Evolutionary conservation across 2,797 vertebrate genomes (phyloP), one percentile per base, ranked within the genome.

Genomic region (Chaenodraco wilsoni): DNA sequence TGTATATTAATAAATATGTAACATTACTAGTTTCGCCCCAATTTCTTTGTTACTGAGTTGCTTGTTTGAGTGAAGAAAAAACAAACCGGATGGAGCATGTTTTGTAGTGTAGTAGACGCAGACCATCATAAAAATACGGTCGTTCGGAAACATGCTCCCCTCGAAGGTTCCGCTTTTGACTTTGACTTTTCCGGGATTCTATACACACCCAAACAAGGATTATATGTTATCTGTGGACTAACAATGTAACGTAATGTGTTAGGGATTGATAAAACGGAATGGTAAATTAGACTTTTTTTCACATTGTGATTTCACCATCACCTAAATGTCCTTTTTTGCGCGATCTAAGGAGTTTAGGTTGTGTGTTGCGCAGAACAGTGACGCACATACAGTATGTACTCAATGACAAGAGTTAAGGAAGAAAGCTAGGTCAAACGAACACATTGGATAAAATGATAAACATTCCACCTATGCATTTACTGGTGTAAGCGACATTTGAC

Each of bases 41-140:
- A 61, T 17, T 41, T 54, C 0, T 50, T 21, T 43, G 1, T 8
- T 0, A 14, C 10, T 13, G 0, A 43, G 2, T 19, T 21, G 14
- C 2, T 21, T 52, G 3, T 8, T 17, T 2, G 10, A 44, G 17
- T 37, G 2, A n/a, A 16, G 2, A 5, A 8, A 2, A 23, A 16
- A 16, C 3, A 10, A 44, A 54, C 21, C 5, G 9, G 5, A 37
- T 1, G 2, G 19, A 11, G 0, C 0, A 5, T 12, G 2, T 58
- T 45, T 46, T 11, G 9, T 1, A 7, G 0, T 1, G 58, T 0
- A 45, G 46, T 0, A 45, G 46, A 2, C 8, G 1, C 5, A 33
- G 83, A 88, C 55, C 86, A 0, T 55, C 75, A 10, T 1, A 13
- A 73, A 87, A 91, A 87, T 23, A 83, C 0, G 31, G 8, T 45